phyloP scores from a whole-genome alignment of 2,113 vertebrate genomes.

The Oreochromis tanganicae region DNA sequence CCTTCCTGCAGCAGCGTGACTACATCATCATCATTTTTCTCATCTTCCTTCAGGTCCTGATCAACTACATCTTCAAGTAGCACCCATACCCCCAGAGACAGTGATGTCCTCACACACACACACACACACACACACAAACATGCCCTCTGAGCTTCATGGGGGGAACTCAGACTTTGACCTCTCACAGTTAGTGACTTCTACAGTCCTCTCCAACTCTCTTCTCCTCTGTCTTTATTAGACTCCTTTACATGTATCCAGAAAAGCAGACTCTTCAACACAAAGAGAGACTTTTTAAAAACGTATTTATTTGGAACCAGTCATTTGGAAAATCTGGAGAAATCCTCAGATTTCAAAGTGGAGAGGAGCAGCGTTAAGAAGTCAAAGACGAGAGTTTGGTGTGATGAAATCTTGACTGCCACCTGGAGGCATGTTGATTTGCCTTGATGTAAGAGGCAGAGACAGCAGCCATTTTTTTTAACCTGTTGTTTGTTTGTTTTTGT shows the following conservation, averaged over 20 bases:
- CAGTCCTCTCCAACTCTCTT: background rate
- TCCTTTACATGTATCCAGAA: background rate
- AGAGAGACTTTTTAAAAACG: background rate
- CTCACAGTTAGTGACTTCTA: background rate
- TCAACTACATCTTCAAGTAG: constrained; percentile 94
- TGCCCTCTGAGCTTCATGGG: background rate
- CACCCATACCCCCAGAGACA: background rate
- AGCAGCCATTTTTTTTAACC: constrained; percentile 7
- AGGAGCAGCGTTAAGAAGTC: background rate
- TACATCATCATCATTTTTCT: constrained; percentile 86
- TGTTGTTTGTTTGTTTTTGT: background rate
- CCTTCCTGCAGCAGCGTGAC: constrained; percentile 91
- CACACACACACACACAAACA: background rate
- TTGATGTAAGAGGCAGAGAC: constrained; percentile 7
- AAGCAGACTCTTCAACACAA: background rate
- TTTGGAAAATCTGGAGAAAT: constrained; percentile 22
- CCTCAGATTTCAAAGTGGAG: constrained; percentile 32
- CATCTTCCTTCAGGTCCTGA: constrained; percentile 86
- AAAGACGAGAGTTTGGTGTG: background rate
- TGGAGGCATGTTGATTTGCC: constrained; percentile 12
- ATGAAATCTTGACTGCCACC: constrained; percentile 14
- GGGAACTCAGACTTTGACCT: background rate
- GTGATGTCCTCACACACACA: background rate
- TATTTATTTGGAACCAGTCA: constrained; percentile 27
- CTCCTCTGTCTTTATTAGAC: background rate